Base-by-base conservation (phyloP, 2,797 vertebrate genomes). In the Euphonia xanthogaster region DNA sequence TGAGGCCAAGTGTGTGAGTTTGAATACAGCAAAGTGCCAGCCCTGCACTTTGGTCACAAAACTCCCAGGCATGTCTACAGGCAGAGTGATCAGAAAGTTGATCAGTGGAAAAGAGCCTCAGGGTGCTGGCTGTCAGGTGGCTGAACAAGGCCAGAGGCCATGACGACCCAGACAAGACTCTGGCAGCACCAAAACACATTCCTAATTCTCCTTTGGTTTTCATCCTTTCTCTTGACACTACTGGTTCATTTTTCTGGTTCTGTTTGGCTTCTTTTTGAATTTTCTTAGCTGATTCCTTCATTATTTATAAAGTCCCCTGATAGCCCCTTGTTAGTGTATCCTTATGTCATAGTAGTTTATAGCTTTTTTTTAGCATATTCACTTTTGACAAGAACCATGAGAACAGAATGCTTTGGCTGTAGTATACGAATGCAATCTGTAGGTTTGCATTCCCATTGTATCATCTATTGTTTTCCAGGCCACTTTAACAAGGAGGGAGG, bases 71-170 rank as follows among this genome's bases (percentile, higher is more conserved):
- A 37, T 6, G 0, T 0, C 23, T 27, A 27, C 14, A 27, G 25
- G 23, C 37, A 55, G 27, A 58, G 16, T 50, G 25, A 4, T 3
- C 6, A 25, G 45, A n/a, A 51, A 53, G 19, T 9, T 72, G 39
- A 14, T 25, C 0, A 0, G 15, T 0, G 0, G 44, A 33, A 39
- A 62, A 75, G 4, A 19, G n/a, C 9, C 33, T 55, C 15, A 3
- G 20, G 5, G 4, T 40, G 30, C 9, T 72, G 25, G 6, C 53
- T 1, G 0, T 18, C 16, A 51, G 31, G 12, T 0, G 0, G 11
- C 20, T 60, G 50, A 73, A 31, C 23, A 24, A 18, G 11, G 73
- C 9, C 33, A 88, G 30, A 70, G 19, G 19, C 12, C 14, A 6
- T 13, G 31, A 40, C 25, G 28, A 13, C 23, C 20, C 22, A 22